A percentile compares a stretch with the other conserved stretches of the same genome.
Conservation (phyloP, 1,140 invertebrate genomes). For the Helicoverpa armigera region DNA sequence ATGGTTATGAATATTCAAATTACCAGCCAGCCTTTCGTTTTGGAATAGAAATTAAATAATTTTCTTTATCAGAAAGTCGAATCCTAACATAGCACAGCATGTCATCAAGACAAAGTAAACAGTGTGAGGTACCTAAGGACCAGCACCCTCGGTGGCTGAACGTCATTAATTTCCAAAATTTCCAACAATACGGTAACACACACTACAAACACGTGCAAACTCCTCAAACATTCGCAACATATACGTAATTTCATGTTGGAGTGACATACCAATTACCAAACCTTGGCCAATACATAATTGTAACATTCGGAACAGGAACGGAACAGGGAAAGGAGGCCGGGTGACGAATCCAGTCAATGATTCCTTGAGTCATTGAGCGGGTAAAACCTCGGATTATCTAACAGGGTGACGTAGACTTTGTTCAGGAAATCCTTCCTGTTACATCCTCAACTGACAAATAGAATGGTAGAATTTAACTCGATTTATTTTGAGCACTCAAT, state of each 20-base stretch:
- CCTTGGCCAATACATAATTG: constrained; percentile 33
- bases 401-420: neutral
- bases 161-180: constrained; percentile 34
- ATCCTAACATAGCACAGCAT: neutral
- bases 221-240: constrained; percentile 15
- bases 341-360: constrained; percentile 31
- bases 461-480: neutral
- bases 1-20: too few species aligned
- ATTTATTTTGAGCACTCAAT: constrained; percentile 20
- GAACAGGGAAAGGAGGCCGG: constrained; percentile 11
- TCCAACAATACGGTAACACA: constrained; percentile 26
- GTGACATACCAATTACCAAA: constrained; percentile 19
- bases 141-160: neutral
- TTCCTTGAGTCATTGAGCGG: constrained; percentile 3
- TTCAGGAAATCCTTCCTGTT: constrained; percentile 17
- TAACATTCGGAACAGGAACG: constrained; percentile 7
- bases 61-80: neutral
- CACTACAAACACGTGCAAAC: constrained; percentile 15
- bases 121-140: neutral
- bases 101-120: neutral
- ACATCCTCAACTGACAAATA: neutral
- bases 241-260: constrained; percentile 12
- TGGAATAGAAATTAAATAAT: neutral
- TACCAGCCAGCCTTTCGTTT: too few species aligned
- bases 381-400: constrained; percentile 23